phyloP scores from a whole-genome alignment of 2,113 vertebrate species.

The Eclectus roratus region DNA sequence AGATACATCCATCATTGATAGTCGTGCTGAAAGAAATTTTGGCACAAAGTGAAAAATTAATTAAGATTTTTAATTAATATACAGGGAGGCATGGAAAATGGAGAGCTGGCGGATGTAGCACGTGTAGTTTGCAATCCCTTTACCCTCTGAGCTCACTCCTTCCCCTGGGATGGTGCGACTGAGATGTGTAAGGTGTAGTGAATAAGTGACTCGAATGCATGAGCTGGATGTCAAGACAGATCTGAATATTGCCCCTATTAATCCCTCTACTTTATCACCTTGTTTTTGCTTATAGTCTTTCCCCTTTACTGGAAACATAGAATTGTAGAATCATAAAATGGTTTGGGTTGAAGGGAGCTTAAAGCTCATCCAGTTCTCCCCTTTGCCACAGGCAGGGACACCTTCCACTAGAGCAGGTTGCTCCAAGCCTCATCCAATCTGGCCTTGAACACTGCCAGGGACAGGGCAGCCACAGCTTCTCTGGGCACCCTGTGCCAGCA shows the following conservation, averaged over 20 bases:
- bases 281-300: background rate
- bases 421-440: background rate
- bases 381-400: background rate
- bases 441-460: background rate
- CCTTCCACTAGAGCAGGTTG: background rate
- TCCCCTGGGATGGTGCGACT: background rate
- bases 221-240: background rate
- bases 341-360: background rate
- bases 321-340: background rate
- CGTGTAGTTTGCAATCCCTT: background rate
- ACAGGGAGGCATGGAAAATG: background rate
- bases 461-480: background rate
- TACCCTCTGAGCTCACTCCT: background rate
- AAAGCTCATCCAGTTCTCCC: background rate
- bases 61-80: conserved; percentile 35
- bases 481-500: background rate
- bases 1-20: background rate
- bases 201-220: background rate
- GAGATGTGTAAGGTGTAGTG: background rate
- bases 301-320: background rate
- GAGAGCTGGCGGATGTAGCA: background rate
- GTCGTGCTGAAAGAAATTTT: background rate
- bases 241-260: background rate
- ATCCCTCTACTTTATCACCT: background rate
- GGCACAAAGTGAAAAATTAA: conserved; percentile 22